Evolutionary conservation across 2,113 vertebrate genomes (phyloP).

Genomic region (Aldabrachelys gigantea): DNA sequence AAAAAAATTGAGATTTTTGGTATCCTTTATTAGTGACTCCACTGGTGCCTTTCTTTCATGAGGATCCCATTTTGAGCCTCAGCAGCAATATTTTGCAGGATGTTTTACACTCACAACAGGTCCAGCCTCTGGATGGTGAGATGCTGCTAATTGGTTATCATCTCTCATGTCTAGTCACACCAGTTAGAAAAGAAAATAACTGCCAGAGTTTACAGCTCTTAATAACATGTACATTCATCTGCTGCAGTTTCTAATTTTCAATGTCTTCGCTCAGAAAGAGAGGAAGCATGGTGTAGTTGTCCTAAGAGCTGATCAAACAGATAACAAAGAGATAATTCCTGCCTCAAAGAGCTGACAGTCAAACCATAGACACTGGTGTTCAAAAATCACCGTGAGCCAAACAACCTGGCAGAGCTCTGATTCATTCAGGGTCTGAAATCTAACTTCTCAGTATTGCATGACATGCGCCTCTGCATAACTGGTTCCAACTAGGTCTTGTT

Average conservation of each 20-base stretch:
- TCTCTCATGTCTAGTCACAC: not conserved
- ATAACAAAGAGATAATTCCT: not conserved
- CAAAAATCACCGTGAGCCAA: too few species aligned
- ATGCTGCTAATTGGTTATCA: accelerated
- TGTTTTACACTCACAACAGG: not conserved
- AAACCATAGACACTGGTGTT: too few species aligned
- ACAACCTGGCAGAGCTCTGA: too few species aligned
- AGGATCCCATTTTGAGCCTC: not conserved
- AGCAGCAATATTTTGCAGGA: not conserved
- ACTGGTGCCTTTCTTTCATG: not conserved
- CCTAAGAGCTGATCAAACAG: not conserved
- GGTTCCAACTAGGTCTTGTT: too few species aligned
- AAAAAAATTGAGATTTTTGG: not conserved
- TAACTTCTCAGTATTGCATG: too few species aligned
- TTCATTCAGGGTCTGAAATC: too few species aligned
- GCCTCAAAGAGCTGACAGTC: not conserved
- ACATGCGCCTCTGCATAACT: too few species aligned
- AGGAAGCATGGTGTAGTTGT: not conserved
- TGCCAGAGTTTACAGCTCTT: not conserved
- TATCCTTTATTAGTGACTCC: not conserved
- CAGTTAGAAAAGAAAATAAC: not conserved
- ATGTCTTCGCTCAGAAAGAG: not conserved
- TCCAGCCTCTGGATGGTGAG: not conserved
- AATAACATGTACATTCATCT: not conserved
- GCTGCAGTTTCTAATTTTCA: not conserved